Conservation (phyloP, 2,888 invertebrate species). For the Aspidapion aeneum region DNA sequence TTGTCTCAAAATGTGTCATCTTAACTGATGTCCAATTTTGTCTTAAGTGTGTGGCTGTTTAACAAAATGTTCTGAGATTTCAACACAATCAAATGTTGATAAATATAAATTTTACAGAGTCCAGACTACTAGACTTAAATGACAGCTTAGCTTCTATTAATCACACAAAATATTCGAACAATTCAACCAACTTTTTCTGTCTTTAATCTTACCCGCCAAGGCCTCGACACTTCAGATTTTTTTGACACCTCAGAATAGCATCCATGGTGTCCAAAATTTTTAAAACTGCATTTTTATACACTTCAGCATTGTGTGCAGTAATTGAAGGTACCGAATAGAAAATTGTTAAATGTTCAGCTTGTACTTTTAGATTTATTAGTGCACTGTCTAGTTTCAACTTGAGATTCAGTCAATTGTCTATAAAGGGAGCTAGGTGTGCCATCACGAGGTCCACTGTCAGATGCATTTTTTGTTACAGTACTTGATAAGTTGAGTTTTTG, state of each 20-base stretch:
- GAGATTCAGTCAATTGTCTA: slow-evolving; percentile 68
- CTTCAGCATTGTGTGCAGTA: slow-evolving; percentile 90
- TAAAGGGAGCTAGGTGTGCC: slow-evolving; percentile 62
- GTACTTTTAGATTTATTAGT: slow-evolving; percentile 81
- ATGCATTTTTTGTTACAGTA: slow-evolving; percentile 62
- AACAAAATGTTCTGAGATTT: too few species aligned
- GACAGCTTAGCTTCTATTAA: slow-evolving; percentile 79
- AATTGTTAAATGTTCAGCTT: slow-evolving; percentile 85
- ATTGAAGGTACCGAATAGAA: slow-evolving; percentile 86
- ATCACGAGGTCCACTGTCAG: slow-evolving; percentile 56
- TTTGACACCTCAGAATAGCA: slow-evolving; percentile 49
- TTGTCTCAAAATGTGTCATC: too few species aligned
- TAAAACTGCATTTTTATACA: slow-evolving; percentile 89
- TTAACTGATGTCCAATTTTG: too few species aligned
- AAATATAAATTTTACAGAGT: too few species aligned
- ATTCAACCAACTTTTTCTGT: slow-evolving; percentile 66
- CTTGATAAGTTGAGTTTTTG: slow-evolving; percentile 79
- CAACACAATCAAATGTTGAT: slow-evolving; percentile 45
- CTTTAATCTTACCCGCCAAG: slow-evolving; percentile 76
- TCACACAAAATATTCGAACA: slow-evolving; percentile 62
- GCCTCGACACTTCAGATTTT: slow-evolving; percentile 73
- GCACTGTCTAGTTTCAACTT: slow-evolving; percentile 77
- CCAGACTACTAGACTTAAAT: slow-evolving; percentile 62
- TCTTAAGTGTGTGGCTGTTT: too few species aligned
- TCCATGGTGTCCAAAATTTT: slow-evolving; percentile 94